A percentile compares a stretch with the other conserved stretches of the same genome.
phyloP scores from a whole-genome alignment of 2,797 vertebrate genomes.

The Austrolebias charrua region DNA sequence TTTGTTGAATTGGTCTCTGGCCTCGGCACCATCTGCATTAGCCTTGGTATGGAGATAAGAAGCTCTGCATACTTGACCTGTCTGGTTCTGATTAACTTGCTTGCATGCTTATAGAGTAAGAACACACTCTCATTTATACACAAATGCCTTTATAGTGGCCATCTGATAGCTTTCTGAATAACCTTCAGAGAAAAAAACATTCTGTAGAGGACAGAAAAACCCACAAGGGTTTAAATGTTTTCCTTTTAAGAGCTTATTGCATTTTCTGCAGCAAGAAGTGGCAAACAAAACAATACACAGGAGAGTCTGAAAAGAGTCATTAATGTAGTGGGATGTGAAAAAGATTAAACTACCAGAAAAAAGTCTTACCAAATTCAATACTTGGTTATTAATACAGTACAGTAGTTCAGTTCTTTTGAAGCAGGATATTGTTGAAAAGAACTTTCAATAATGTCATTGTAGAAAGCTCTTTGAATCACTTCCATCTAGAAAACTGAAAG shows the following conservation, averaged over 20 bases:
- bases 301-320: neutral
- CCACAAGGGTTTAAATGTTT: constrained; percentile 18
- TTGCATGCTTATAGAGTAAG: constrained; percentile 14
- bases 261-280: neutral
- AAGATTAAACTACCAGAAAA: neutral
- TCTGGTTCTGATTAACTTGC: constrained; percentile 49
- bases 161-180: constrained; percentile 40
- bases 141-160: constrained; percentile 12
- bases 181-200: constrained; percentile 47
- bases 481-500: too few species aligned
- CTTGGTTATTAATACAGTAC: too few species aligned
- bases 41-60: constrained; percentile 57
- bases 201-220: constrained; percentile 25
- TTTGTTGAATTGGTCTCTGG: constrained; percentile 13
- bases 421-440: too few species aligned
- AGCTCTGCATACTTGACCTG: constrained; percentile 31
- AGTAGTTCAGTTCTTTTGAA: too few species aligned
- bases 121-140: constrained; percentile 5
- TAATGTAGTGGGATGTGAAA: neutral
- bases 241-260: neutral
- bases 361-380: too few species aligned
- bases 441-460: too few species aligned
- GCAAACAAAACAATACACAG: neutral
- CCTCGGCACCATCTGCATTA: constrained; percentile 54
- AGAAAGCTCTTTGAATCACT: too few species aligned